phyloP scores from a whole-genome alignment of 2,113 vertebrate genomes.

The Garra rufa region DNA sequence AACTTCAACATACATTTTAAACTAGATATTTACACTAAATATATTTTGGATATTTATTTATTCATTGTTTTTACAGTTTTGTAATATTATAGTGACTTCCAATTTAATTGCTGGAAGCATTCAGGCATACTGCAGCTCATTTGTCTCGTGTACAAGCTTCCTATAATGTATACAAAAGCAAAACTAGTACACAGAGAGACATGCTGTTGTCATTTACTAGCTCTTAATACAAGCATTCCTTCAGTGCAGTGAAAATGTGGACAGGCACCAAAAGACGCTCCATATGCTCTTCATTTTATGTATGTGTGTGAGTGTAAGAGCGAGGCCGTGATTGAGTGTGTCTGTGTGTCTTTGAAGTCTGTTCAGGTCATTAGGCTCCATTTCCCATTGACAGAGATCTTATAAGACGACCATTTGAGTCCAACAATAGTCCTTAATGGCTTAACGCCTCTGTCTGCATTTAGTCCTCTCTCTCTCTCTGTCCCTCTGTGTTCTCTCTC shows the following conservation, averaged over 20 bases:
- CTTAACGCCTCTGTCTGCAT: slow-evolving; percentile 82
- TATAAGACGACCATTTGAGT: slow-evolving; percentile 76
- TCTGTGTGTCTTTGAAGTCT: slow-evolving; percentile 74
- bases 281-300: slow-evolving; percentile 69
- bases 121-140: neutral
- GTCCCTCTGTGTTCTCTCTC: slow-evolving; percentile 69
- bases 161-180: neutral
- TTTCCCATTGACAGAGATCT: slow-evolving; percentile 78
- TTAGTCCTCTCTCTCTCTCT: too few species aligned
- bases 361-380: slow-evolving; percentile 81
- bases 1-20: neutral
- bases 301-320: neutral
- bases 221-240: slow-evolving; percentile 76
- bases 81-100: neutral
- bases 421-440: slow-evolving; percentile 79
- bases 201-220: neutral
- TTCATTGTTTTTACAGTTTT: too few species aligned
- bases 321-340: neutral
- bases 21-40: neutral
- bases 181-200: neutral
- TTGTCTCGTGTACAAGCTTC: neutral
- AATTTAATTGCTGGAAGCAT: neutral
- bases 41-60: neutral
- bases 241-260: slow-evolving; percentile 72
- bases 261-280: slow-evolving; percentile 73